Evolutionary conservation across 1,140 invertebrate species (phyloP).

Genomic region (Heliconius congener): DNA sequence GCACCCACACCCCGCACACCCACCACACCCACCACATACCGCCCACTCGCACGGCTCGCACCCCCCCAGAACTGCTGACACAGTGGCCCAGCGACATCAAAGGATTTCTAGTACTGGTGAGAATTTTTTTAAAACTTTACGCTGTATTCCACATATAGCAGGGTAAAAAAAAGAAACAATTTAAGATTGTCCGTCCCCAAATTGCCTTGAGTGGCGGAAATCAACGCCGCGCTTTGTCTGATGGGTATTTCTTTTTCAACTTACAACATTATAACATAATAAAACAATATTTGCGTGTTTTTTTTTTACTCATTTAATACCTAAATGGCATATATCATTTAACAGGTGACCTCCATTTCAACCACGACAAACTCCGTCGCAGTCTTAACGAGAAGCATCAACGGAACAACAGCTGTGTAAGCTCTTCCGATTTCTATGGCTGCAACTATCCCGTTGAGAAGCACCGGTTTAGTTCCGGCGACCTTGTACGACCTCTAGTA

Average conservation of each 20-base stretch:
- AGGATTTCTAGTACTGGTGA: conserved; percentile 75
- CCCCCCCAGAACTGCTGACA: conserved; percentile 66
- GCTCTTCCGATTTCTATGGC: conserved; percentile 80
- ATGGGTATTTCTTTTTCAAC: neutral
- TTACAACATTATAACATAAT: too few species aligned
- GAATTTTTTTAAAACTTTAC: neutral
- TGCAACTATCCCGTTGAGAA: conserved; percentile 81
- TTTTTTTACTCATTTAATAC: neutral
- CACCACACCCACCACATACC: neutral
- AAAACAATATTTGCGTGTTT: too few species aligned
- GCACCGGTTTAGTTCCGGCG: conserved; percentile 77
- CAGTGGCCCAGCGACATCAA: conserved; percentile 55
- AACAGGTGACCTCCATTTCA: conserved; percentile 76
- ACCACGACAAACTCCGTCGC: conserved; percentile 75
- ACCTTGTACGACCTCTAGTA: conserved; percentile 70
- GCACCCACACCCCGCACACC: conserved; percentile 45
- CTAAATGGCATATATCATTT: neutral
- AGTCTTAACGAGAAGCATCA: conserved; percentile 81
- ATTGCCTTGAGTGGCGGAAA: too few species aligned
- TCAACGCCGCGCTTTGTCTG: neutral
- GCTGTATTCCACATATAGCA: too few species aligned
- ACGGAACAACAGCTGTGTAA: conserved; percentile 80
- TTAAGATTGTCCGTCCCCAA: too few species aligned
- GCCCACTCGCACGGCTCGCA: conserved; percentile 18
- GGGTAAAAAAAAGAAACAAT: too few species aligned